Base-by-base conservation (phyloP, 2,888 invertebrate genomes). In the Cynaeus angustus region DNA sequence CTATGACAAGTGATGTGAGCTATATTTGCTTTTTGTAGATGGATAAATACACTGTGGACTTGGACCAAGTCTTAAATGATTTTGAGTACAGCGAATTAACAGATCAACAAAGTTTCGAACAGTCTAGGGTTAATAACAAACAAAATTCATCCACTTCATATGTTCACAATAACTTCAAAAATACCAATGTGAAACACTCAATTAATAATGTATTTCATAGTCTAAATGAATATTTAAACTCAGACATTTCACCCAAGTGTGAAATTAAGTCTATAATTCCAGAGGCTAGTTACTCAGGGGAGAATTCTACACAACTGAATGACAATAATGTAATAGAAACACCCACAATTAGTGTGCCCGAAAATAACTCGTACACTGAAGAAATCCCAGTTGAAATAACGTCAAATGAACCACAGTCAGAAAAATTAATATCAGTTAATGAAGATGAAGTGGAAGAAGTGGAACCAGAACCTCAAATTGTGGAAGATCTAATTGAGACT, bases 51-150 rank as follows among this genome's bases (percentile, higher is more conserved):
- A 82, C 85, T 45, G 91, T 94, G 71, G 94, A 95, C 85, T 88
- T 95, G 80, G 94, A 95, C 83, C 92, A 93, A 86, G 93, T 94
- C 73, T 86, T 95, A 68, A 94, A 95, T 84, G 94, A 94, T 82
- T 92, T 95, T 81, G 94, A 95, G 84, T 89, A 92, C 77, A 91
- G 90, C 80, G 92, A 94, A 87, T 82, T 85, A 33, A 85, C 84
- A 3, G 83, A 83, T 43, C 79, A 82, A 45, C 77, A 83, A 43
- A 16, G 69, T 59, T 46, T 53, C 65, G 10, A 77, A 71, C 38
- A 67, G 56, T 30, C 56, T 68, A 33, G 52, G 70, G 26, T 59
- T 53, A 21, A 70, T 50, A 52, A 68, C 26, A 55, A 55, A 61
- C 45, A 71, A 52, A 68, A 62, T 53, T 43, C 58, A 16, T n/a